These are phyloP conservation scores for Brachionichthys hirsutus DNA, from an alignment of 2,113 vertebrate genomes.

Conservation along the genomic window DNA sequence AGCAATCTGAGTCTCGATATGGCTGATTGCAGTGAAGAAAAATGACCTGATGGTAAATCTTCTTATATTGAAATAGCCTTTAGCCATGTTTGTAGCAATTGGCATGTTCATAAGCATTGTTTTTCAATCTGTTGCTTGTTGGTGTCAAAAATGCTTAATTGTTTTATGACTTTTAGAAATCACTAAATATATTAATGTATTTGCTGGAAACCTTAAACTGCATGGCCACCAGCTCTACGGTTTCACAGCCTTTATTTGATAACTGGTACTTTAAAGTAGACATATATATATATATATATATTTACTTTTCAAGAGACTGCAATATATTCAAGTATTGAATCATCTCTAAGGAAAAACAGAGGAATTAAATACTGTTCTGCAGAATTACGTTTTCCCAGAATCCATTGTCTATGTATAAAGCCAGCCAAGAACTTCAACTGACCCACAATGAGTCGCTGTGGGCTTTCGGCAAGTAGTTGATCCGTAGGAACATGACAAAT, in stretches of 20 bases:
- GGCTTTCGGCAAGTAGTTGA: constrained; percentile 26
- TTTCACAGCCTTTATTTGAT: constrained; percentile 6
- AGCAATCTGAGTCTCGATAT: constrained; percentile 25
- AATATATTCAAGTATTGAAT: constrained; percentile 9
- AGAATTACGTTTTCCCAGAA: constrained; percentile 23
- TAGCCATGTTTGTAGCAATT: constrained; percentile 15
- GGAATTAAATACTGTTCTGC: constrained; percentile 17
- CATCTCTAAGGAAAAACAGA: constrained; percentile 3
- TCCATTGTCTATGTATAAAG: constrained; percentile 10
- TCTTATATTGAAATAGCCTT: neutral
- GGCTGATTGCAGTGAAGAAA: constrained; percentile 9
- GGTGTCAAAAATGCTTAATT: neutral
- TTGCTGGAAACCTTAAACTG: constrained; percentile 1
- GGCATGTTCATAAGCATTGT: constrained; percentile 6
- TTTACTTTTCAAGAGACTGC: constrained; percentile 14
- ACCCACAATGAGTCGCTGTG: constrained; percentile 18
- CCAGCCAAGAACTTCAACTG: constrained; percentile 16
- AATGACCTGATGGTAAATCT: constrained; percentile 20
- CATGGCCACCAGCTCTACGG: constrained; percentile 3
- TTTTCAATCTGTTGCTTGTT: constrained; percentile 7
- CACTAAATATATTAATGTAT: neutral
- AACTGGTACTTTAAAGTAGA: neutral
- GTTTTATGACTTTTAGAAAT: constrained; percentile 1
- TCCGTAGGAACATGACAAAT: constrained; percentile 10
- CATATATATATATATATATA: constrained; percentile 7